A percentile compares a stretch with the other conserved stretches of the same genome.
phyloP scores from a whole-genome alignment of 30 jellyfish, hydroid and myxozoan genomes.

The Morbakka virulenta region DNA sequence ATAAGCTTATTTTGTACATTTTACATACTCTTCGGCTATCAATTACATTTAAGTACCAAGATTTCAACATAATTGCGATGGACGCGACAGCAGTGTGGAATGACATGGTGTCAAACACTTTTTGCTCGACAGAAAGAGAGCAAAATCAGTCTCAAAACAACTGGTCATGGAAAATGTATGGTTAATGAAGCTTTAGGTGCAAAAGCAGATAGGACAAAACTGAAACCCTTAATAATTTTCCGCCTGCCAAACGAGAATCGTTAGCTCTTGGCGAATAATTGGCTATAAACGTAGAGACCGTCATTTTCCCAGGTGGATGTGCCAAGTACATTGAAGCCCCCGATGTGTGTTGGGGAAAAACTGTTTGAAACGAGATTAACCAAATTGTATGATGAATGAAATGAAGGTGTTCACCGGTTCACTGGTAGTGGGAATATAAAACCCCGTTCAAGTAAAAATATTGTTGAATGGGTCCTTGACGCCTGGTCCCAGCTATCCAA shows the following conservation, averaged over 20 bases:
- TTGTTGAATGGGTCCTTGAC: too few relatives aligned
- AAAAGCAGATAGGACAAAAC: not conserved
- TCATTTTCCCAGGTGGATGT: too few relatives aligned
- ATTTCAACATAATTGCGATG: not conserved
- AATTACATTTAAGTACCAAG: not conserved
- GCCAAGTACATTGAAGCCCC: too few relatives aligned
- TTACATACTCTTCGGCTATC: too few relatives aligned
- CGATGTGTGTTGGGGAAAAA: too few relatives aligned
- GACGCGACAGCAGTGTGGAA: not conserved
- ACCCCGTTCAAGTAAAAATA: too few relatives aligned
- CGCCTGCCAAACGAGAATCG: not conserved
- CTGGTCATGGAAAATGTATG: not conserved
- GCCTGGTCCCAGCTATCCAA: too few relatives aligned
- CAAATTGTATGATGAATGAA: too few relatives aligned
- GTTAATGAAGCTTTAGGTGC: not conserved
- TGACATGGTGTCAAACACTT: not conserved
- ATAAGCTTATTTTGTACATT: too few relatives aligned
- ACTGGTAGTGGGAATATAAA: too few relatives aligned
- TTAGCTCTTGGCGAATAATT: not conserved
- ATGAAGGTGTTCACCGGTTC: too few relatives aligned
- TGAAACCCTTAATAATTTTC: not conserved
- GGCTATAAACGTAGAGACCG: not conserved
- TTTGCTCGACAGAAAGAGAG: not conserved
- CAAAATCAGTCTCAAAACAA: not conserved
- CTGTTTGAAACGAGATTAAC: too few relatives aligned